Evolutionary conservation across 1,140 invertebrate genomes (phyloP).

Genomic region (Oreohelix idahoensis): DNA sequence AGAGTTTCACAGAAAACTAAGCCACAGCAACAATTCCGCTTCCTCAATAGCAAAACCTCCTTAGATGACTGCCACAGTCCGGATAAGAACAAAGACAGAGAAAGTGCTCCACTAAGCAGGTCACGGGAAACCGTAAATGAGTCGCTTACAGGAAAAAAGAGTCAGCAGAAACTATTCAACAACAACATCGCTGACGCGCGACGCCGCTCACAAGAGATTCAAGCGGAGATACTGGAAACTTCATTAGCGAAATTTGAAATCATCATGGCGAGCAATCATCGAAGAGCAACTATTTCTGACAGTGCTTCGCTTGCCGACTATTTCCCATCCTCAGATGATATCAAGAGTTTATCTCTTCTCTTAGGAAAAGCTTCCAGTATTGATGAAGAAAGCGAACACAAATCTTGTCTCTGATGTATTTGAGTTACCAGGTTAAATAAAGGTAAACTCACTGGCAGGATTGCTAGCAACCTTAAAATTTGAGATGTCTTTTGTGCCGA

Average conservation of each 20-base stretch:
- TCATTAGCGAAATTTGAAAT: not conserved
- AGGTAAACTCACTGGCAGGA: too few species aligned
- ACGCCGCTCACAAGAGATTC: not conserved
- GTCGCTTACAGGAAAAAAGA: not conserved
- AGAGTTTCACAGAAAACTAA: not conserved
- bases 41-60: not conserved
- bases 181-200: not conserved
- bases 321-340: not conserved
- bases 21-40: not conserved
- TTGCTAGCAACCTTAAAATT: too few species aligned
- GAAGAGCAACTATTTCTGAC: constrained; percentile 1
- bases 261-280: not conserved
- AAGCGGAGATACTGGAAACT: not conserved
- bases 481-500: too few species aligned
- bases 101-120: not conserved
- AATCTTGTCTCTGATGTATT: too few species aligned
- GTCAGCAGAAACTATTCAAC: not conserved
- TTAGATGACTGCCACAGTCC: not conserved
- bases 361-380: not conserved
- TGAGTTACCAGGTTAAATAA: too few species aligned
- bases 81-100: not conserved
- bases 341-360: not conserved
- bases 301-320: not conserved
- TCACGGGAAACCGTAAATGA: not conserved
- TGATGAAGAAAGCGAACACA: not conserved